These are phyloP conservation scores for Sebastes wilsoni DNA, from an alignment of 2,797 vertebrate species.

Conservation along the genomic window DNA sequence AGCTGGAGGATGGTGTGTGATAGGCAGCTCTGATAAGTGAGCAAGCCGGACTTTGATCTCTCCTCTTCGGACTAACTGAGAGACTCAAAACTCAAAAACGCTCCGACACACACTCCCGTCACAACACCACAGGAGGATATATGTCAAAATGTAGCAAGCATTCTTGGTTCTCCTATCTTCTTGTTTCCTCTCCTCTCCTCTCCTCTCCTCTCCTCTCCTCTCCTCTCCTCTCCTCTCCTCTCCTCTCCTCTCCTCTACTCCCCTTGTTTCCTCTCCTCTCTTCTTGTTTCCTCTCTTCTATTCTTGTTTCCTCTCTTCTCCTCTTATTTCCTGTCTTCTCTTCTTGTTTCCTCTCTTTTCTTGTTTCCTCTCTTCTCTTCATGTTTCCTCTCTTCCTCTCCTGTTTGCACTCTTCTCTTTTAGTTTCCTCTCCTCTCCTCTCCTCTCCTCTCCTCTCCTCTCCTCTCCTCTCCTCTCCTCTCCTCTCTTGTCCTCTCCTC, in stretches of 20 bases:
- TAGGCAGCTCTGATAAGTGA: slow-evolving; percentile 58
- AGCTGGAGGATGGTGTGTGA: slow-evolving; percentile 58
- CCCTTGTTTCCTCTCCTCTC: background rate
- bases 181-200: too few relatives aligned
- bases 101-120: slow-evolving; percentile 4
- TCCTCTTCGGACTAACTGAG: slow-evolving; percentile 38
- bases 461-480: background rate
- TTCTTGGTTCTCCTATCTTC: background rate
- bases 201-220: background rate
- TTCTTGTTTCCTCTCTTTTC: background rate
- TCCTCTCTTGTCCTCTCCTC: background rate
- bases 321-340: background rate
- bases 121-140: background rate
- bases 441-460: background rate
- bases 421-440: background rate
- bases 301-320: background rate
- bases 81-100: slow-evolving; percentile 25
- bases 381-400: background rate
- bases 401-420: too few relatives aligned
- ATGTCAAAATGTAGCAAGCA: background rate
- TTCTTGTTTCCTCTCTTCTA: background rate
- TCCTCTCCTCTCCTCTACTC: background rate
- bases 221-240: background rate
- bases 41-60: slow-evolving; percentile 60
- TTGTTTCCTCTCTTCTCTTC: fast-evolving